A percentile compares a stretch with the other conserved stretches of the same genome.
Evolutionary conservation across 2,888 invertebrate genomes (phyloP).

Genomic region (Exephanes ischioxanthus): DNA sequence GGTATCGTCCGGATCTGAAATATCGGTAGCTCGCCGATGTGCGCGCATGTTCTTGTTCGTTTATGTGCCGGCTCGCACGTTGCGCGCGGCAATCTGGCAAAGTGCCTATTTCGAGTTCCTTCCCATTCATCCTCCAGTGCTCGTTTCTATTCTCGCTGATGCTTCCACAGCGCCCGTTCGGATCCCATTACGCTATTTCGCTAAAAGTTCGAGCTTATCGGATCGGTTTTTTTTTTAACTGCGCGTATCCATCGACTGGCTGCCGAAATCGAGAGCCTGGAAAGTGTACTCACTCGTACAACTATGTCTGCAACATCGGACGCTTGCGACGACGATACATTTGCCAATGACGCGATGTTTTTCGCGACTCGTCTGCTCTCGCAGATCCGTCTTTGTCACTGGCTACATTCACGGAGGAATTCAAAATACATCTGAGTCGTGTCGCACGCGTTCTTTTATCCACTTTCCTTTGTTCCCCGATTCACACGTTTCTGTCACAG

Average conservation of each 20-base stretch:
- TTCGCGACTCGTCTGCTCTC: no score
- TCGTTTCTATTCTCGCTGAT: slow-evolving; percentile 34
- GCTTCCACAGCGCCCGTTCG: slow-evolving; percentile 3
- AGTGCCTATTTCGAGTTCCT: slow-evolving; percentile 64
- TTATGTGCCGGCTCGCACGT: slow-evolving; percentile 25
- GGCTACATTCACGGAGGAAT: no score
- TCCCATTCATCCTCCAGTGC: slow-evolving; percentile 67
- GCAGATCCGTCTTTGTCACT: no score
- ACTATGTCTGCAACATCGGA: no score
- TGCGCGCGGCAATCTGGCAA: slow-evolving; percentile 60
- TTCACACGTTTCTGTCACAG: no score
- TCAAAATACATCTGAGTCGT: no score
- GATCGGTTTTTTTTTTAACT: background rate
- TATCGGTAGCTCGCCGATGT: background rate
- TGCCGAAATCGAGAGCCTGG: no score
- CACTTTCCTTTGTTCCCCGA: no score
- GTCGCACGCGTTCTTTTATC: no score
- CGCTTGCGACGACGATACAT: no score
- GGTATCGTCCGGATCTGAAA: slow-evolving; percentile 1
- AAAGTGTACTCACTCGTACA: no score
- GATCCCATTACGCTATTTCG: background rate
- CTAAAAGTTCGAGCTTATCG: background rate
- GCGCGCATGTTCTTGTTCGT: background rate
- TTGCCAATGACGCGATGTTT: no score
- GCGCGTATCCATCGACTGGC: background rate